Evolutionary conservation across 2,888 invertebrate species (phyloP).

Genomic region (Andrena trimmerana): DNA sequence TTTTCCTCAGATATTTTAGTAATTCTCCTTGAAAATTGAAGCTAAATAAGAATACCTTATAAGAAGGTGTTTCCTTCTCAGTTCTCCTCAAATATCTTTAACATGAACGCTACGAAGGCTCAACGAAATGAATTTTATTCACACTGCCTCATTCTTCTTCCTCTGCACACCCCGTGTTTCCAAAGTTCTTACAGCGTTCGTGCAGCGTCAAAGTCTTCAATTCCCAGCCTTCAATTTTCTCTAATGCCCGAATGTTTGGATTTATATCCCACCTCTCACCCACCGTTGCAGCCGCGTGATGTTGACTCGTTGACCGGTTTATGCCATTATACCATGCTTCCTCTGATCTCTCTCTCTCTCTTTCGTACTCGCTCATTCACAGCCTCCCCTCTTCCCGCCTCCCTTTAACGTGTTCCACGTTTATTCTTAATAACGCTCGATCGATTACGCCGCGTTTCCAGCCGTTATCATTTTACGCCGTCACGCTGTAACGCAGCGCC

Average conservation of each 20-base stretch:
- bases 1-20: too few species aligned
- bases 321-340: constrained; percentile 63
- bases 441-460: constrained; percentile 52
- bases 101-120: background rate
- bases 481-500: constrained; percentile 18
- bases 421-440: constrained; percentile 55
- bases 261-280: constrained; percentile 51
- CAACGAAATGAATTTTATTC: background rate
- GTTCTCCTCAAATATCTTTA: background rate
- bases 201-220: constrained; percentile 4
- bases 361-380: constrained; percentile 21
- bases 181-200: constrained; percentile 6
- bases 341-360: constrained; percentile 60
- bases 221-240: constrained; percentile 34
- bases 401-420: constrained; percentile 35
- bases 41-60: background rate
- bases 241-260: constrained; percentile 46
- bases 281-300: constrained; percentile 46
- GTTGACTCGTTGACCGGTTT: constrained; percentile 64
- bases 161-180: background rate
- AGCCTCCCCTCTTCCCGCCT: constrained; percentile 39
- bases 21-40: too few species aligned
- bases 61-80: background rate
- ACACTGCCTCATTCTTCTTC: background rate
- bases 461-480: constrained; percentile 45